Evolutionary conservation across 2,797 vertebrate genomes (phyloP).

Genomic region (Bryconaethiops microstoma): DNA sequence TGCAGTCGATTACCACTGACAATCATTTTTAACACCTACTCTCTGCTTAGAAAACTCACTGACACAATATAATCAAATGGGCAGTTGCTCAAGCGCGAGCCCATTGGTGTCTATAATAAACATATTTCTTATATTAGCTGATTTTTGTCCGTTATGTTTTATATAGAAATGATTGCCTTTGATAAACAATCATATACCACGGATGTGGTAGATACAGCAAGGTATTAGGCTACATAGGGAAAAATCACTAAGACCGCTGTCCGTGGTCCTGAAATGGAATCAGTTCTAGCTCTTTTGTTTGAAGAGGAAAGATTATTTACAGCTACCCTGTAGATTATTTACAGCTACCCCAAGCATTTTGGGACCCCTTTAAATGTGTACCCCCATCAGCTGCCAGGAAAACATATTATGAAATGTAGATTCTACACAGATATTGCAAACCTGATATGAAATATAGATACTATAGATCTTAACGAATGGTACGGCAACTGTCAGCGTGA

Average conservation of each 20-base stretch:
- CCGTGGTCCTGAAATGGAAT: conserved; percentile 71
- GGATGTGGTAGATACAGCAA: not conserved
- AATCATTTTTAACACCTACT: not conserved
- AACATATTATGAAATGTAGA: not conserved
- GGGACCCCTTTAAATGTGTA: too few species aligned
- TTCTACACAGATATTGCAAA: not conserved
- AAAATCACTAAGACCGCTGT: conserved; percentile 56
- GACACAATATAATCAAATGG: not conserved
- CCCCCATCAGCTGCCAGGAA: not conserved
- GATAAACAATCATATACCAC: not conserved
- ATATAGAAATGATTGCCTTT: not conserved
- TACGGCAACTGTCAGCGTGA: not conserved
- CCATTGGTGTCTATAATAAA: not conserved
- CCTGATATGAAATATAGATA: not conserved
- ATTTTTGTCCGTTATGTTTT: not conserved
- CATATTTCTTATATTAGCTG: not conserved
- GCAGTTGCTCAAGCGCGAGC: not conserved
- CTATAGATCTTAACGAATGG: too few species aligned
- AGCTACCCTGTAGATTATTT: too few species aligned
- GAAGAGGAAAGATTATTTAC: not conserved
- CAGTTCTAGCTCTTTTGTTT: not conserved
- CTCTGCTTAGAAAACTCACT: not conserved
- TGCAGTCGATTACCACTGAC: not conserved
- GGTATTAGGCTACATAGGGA: too few species aligned
- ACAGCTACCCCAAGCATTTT: too few species aligned